Evolutionary conservation across 2,888 invertebrate genomes (phyloP).

Genomic region (Drosophila neotestacea): DNA sequence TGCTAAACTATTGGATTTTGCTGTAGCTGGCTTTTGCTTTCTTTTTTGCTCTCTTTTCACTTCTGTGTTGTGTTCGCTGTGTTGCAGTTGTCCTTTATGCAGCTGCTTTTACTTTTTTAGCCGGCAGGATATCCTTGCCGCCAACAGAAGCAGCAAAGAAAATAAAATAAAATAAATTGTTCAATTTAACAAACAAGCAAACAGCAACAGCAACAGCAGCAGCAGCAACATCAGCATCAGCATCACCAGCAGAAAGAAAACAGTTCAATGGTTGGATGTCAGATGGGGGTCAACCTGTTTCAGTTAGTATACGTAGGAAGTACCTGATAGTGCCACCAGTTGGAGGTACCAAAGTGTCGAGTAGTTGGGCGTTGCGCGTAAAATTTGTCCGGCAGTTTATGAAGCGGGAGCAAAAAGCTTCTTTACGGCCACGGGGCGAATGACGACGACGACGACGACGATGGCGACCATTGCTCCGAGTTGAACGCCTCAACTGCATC

Average conservation of each 20-base stretch:
- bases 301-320: neutral
- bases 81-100: constrained; percentile 42
- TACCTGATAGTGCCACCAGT: neutral
- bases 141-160: constrained; percentile 26
- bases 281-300: constrained; percentile 6
- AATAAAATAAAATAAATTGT: constrained; percentile 70
- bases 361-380: constrained; percentile 29
- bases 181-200: constrained; percentile 71
- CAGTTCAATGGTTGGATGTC: neutral
- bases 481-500: constrained; percentile 7
- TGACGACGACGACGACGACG: neutral
- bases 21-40: constrained; percentile 30
- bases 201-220: constrained; percentile 10
- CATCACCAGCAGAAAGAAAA: neutral
- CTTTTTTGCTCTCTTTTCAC: constrained; percentile 1
- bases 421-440: constrained; percentile 35
- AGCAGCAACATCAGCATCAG: neutral
- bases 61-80: constrained; percentile 2
- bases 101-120: constrained; percentile 45
- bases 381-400: constrained; percentile 46
- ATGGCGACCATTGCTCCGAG: constrained; percentile 31
- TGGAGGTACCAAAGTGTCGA: constrained; percentile 9
- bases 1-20: constrained; percentile 55
- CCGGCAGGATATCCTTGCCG: constrained; percentile 59
- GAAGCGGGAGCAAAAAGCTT: constrained; percentile 42